A percentile compares a stretch with the other conserved stretches of the same genome.
Evolutionary conservation across 2,888 invertebrate species (phyloP).

Genomic region (Tillus elongatus): DNA sequence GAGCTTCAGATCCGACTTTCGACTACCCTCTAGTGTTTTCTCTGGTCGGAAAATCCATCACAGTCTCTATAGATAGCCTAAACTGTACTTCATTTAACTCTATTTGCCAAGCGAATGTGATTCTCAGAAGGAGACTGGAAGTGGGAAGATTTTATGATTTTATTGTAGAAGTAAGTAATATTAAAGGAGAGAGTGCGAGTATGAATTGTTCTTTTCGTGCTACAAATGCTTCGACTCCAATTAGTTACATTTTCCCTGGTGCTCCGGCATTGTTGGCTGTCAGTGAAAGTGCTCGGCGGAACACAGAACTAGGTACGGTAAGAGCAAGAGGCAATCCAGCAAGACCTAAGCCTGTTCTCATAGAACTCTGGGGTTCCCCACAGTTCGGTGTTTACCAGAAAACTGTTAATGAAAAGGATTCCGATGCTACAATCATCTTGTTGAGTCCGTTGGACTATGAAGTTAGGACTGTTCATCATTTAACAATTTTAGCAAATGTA

Average conservation of each 20-base stretch:
- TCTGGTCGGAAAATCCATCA: conserved; percentile 63
- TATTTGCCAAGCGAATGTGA: conserved; percentile 81
- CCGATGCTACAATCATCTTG: conserved; percentile 70
- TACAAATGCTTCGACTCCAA: conserved; percentile 76
- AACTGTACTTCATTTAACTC: conserved; percentile 81
- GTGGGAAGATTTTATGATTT: conserved; percentile 80
- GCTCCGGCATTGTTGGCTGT: conserved; percentile 44
- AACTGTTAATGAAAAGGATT: conserved; percentile 64
- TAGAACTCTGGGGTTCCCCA: conserved; percentile 75
- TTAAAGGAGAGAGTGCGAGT: conserved; percentile 51
- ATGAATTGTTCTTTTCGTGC: conserved; percentile 59
- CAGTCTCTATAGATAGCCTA: conserved; percentile 69
- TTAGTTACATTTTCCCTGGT: conserved; percentile 73
- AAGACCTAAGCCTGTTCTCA: conserved; percentile 66
- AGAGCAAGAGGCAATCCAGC: conserved; percentile 71
- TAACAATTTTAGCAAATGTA: conserved; percentile 82
- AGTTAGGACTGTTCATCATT: conserved; percentile 76
- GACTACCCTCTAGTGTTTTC: conserved; percentile 80
- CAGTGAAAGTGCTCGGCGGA: conserved; percentile 44
- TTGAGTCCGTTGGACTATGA: conserved; percentile 79
- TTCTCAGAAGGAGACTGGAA: conserved; percentile 65
- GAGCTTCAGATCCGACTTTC: conserved; percentile 79
- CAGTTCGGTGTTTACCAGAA: conserved; percentile 72
- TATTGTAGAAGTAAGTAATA: conserved; percentile 55
- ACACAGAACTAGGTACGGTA: conserved; percentile 73